These are phyloP conservation scores for Agrotis clavis DNA, from an alignment of 2,888 invertebrate genomes.

Conservation along the genomic window DNA sequence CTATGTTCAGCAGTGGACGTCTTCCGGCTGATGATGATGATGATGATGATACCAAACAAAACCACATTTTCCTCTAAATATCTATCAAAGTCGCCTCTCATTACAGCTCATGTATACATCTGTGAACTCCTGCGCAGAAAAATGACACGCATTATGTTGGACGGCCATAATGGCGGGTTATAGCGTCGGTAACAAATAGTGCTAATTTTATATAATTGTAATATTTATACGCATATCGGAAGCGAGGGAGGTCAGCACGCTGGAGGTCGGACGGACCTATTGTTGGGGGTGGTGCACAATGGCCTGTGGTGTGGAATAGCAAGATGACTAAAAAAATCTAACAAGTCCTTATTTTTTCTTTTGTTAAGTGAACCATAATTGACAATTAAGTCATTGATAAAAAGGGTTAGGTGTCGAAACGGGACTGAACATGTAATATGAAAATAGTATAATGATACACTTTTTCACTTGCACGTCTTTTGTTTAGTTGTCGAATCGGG, in stretches of 20 bases:
- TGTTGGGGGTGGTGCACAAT: constrained; percentile 51
- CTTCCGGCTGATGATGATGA: too few species aligned
- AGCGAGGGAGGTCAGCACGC: constrained; percentile 68
- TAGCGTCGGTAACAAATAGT: constrained; percentile 74
- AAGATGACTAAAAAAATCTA: not conserved
- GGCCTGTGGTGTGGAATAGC: not conserved
- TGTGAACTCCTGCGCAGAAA: constrained; percentile 50
- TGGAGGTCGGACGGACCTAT: constrained; percentile 61
- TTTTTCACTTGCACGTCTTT: too few species aligned
- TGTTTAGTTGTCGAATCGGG: too few species aligned
- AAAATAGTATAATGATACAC: too few species aligned
- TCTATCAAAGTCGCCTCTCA: constrained; percentile 41
- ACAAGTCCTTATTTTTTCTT: too few species aligned
- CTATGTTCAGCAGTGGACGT: too few species aligned
- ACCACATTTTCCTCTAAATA: constrained; percentile 8
- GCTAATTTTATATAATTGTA: constrained; percentile 77
- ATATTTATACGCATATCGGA: constrained; percentile 76
- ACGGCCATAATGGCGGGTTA: constrained; percentile 55
- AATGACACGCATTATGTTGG: constrained; percentile 63
- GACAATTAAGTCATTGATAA: too few species aligned
- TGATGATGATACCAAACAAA: constrained; percentile 17
- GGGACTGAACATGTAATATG: too few species aligned
- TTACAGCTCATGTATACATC: constrained; percentile 38
- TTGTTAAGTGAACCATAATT: too few species aligned
- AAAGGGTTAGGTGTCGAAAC: too few species aligned